These are phyloP conservation scores for Phallusia fumigata DNA, from an alignment of 23 tunicate species.

Conservation along the genomic window DNA sequence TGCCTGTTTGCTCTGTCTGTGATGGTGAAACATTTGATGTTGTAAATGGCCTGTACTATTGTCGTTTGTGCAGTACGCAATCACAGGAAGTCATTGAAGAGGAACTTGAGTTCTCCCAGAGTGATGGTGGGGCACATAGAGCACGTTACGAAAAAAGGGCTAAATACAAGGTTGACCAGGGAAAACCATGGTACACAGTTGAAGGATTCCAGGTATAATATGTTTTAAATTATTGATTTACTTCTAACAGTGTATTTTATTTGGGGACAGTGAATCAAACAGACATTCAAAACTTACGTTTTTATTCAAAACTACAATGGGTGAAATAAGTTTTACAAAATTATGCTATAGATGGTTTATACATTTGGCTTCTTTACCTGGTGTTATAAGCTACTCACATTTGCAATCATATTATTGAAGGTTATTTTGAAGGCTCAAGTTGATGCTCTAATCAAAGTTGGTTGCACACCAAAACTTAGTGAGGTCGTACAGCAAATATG, in stretches of 20 bases:
- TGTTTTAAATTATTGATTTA: not conserved
- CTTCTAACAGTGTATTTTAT: not conserved
- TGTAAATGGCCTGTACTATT: slow-evolving; percentile 48
- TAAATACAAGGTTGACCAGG: slow-evolving; percentile 29
- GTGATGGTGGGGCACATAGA: slow-evolving; percentile 11
- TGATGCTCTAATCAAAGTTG: slow-evolving; percentile 37
- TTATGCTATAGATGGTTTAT: no score
- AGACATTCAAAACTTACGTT: not conserved
- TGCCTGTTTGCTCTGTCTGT: slow-evolving; percentile 68
- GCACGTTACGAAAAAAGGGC: slow-evolving; percentile 11
- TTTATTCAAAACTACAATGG: no score
- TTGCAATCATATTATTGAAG: no score
- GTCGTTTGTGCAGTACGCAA: slow-evolving; percentile 48
- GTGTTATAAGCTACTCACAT: no score
- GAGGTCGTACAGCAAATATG: slow-evolving; percentile 54
- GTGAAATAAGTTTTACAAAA: no score
- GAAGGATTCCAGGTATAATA: slow-evolving; percentile 56
- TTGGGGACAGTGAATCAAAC: not conserved
- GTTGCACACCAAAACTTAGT: slow-evolving; percentile 33
- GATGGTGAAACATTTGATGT: slow-evolving; percentile 41
- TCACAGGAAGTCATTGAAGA: slow-evolving; percentile 68
- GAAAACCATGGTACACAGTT: slow-evolving; percentile 64
- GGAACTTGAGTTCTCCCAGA: slow-evolving; percentile 12
- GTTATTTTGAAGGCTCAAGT: slow-evolving; percentile 53
- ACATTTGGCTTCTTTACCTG: no score